Conservation (phyloP, 2,113 vertebrate species). For the Tretioscincus oriximinensis region DNA sequence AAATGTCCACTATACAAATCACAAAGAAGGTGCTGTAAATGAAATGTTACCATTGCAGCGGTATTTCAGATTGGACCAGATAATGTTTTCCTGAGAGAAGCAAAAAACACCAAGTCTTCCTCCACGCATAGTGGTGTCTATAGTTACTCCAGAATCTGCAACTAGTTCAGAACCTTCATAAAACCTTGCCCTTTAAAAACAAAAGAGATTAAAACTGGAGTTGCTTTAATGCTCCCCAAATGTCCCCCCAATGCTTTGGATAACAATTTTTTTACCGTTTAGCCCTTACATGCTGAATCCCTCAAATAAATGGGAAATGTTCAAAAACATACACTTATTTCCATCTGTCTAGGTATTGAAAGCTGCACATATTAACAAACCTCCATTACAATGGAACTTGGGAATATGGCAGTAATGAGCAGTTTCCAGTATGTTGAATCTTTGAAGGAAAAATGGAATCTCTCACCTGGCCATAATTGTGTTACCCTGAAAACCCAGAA, state of each 20-base stretch:
- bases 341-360: not conserved
- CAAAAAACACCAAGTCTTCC: constrained; percentile 98
- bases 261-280: too few relatives aligned
- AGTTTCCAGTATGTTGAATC: not conserved
- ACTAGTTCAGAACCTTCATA: constrained; percentile 92
- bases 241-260: too few relatives aligned
- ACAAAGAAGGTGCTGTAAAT: not conserved
- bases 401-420: not conserved
- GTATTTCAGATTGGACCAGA: constrained; percentile 98
- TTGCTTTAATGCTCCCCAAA: not conserved
- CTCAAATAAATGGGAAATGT: too few relatives aligned
- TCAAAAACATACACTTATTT: too few relatives aligned
- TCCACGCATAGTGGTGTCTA: constrained; percentile 96
- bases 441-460: not conserved
- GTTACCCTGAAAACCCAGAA: not conserved
- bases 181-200: constrained; percentile 83
- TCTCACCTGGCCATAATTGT: not conserved
- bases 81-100: constrained; percentile 99
- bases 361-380: not conserved
- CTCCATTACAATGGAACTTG: not conserved
- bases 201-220: constrained; percentile 35
- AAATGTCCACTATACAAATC: not conserved
- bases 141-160: constrained; percentile 90
- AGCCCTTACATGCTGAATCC: too few relatives aligned
- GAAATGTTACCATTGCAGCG: constrained; percentile 92